Evolutionary conservation across 2,797 vertebrate species (phyloP).

Genomic region (Brachyalestes nurse): DNA sequence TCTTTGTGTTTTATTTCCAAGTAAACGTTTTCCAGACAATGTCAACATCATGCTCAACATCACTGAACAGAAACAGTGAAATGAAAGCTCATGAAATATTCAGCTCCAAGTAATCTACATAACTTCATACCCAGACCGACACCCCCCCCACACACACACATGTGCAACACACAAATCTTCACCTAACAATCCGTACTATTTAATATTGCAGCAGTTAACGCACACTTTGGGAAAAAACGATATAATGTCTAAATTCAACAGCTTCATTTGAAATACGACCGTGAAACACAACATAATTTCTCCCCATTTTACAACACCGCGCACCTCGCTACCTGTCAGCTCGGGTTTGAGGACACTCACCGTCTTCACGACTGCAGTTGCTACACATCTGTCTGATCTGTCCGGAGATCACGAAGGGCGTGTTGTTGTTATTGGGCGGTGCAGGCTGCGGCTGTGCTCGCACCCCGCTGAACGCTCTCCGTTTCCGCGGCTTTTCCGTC

Average conservation of each 20-base stretch:
- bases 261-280: background rate
- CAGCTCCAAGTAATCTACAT: too few species aligned
- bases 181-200: background rate
- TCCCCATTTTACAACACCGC: too few species aligned
- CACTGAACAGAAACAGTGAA: too few species aligned
- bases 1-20: too few species aligned
- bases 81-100: too few species aligned
- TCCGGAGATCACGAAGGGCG: slow-evolving; percentile 87
- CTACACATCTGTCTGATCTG: slow-evolving; percentile 92
- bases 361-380: slow-evolving; percentile 87
- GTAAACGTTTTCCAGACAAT: too few species aligned
- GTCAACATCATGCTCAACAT: too few species aligned
- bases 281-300: too few species aligned
- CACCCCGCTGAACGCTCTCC: slow-evolving; percentile 81
- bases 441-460: slow-evolving; percentile 80
- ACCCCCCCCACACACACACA: too few species aligned
- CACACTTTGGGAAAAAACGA: background rate
- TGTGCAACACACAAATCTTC: background rate
- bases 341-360: slow-evolving; percentile 67
- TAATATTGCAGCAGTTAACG: background rate
- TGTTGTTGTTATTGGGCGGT: slow-evolving; percentile 68
- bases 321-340: background rate
- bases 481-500: slow-evolving; percentile 79
- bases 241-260: background rate
- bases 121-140: too few species aligned